Conservation (phyloP, 2,888 invertebrate genomes). For the Meta bourneti region DNA sequence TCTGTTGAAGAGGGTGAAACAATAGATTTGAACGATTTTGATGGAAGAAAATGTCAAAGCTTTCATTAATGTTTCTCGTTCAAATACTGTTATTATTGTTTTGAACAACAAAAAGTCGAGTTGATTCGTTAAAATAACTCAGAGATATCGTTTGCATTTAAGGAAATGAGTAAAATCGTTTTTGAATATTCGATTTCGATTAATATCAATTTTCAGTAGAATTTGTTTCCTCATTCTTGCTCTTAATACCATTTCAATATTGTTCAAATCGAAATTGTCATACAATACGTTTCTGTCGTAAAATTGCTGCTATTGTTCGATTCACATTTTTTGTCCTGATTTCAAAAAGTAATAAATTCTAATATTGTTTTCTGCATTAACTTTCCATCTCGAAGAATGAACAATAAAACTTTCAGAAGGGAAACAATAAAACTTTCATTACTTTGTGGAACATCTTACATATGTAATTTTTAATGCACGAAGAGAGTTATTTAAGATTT, state of each 20-base stretch:
- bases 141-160: neutral
- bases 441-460: no score
- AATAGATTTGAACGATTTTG: neutral
- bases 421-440: no score
- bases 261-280: no score
- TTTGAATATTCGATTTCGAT: neutral
- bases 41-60: neutral
- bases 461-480: no score
- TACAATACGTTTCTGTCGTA: no score
- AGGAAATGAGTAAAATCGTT: neutral
- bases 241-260: neutral
- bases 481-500: no score
- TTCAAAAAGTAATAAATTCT: no score
- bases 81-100: neutral
- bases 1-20: neutral
- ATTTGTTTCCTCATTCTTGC: neutral
- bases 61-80: neutral
- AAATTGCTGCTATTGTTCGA: no score
- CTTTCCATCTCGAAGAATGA: no score
- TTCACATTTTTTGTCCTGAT: no score
- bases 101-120: neutral
- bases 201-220: neutral
- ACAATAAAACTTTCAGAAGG: no score
- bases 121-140: neutral
- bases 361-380: no score